phyloP scores from a whole-genome alignment of 2,888 invertebrate species.

The Pardosa pseudoannulata region DNA sequence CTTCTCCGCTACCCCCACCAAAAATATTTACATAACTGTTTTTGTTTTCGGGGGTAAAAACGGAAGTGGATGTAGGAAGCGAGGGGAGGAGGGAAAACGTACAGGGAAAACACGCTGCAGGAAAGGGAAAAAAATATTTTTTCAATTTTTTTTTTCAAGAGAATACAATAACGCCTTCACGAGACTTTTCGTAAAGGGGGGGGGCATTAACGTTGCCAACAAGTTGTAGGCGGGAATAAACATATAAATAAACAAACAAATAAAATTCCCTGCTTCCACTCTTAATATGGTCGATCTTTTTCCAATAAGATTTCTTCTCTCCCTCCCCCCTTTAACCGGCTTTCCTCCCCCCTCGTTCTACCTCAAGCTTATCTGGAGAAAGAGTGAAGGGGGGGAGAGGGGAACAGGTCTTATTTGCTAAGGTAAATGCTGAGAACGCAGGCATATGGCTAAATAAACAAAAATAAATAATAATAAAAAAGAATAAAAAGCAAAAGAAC shows the following conservation, averaged over 20 bases:
- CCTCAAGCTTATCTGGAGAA: slow-evolving; percentile 1
- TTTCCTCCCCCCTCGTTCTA: background rate
- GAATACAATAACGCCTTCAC: slow-evolving; percentile 58
- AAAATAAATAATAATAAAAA: slow-evolving; percentile 45
- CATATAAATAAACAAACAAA: slow-evolving; percentile 48
- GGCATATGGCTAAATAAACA: slow-evolving; percentile 63
- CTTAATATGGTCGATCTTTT: slow-evolving; percentile 17
- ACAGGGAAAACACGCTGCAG: background rate
- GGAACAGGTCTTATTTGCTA: slow-evolving; percentile 18
- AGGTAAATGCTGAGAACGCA: slow-evolving; percentile 58
- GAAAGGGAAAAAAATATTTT: no score
- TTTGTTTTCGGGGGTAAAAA: slow-evolving; percentile 10
- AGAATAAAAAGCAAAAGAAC: slow-evolving; percentile 24
- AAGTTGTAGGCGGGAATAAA: slow-evolving; percentile 57
- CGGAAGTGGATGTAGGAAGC: background rate
- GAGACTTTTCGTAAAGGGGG: slow-evolving; percentile 38
- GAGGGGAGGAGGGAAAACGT: background rate
- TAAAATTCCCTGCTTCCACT: slow-evolving; percentile 9
- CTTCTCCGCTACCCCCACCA: no score
- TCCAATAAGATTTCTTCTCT: slow-evolving; percentile 3
- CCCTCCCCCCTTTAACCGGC: slow-evolving; percentile 23
- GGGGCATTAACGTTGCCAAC: slow-evolving; percentile 65
- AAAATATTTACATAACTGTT: slow-evolving; percentile 66
- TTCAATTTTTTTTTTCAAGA: no score
- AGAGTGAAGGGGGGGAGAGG: background rate